Conservation (phyloP, 2,888 invertebrate species). For the Dryomyza anilis region DNA sequence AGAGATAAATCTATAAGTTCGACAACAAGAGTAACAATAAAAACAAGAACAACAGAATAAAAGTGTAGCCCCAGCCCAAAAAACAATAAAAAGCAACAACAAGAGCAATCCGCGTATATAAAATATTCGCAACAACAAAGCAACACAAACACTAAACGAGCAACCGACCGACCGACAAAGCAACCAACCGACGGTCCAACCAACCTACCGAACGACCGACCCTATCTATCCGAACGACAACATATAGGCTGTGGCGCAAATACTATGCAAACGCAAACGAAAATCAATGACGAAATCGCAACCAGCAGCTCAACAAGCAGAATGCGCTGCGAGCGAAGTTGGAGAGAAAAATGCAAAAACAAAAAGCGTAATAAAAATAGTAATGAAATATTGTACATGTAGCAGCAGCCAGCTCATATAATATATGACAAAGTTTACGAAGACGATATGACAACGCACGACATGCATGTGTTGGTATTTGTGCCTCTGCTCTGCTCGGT, state of each 20-base stretch:
- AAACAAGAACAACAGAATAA: slow-evolving; percentile 5
- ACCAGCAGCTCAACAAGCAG: slow-evolving; percentile 22
- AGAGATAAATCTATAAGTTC: background rate
- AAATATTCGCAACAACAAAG: slow-evolving; percentile 22
- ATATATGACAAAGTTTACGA: too few species aligned
- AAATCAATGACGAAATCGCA: slow-evolving; percentile 37
- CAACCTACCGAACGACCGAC: slow-evolving; percentile 4
- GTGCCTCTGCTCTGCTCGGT: too few species aligned
- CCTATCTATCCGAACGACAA: too few species aligned
- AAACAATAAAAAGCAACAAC: slow-evolving; percentile 30
- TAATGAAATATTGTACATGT: slow-evolving; percentile 19
- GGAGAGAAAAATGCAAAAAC: slow-evolving; percentile 11
- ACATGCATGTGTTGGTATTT: too few species aligned
- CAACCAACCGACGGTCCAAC: too few species aligned
- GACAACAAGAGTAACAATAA: slow-evolving; percentile 8
- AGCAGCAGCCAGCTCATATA: background rate
- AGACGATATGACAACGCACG: too few species aligned
- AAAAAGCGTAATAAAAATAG: slow-evolving; percentile 30
- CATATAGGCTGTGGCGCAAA: slow-evolving; percentile 11
- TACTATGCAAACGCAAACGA: slow-evolving; percentile 20
- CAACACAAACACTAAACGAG: too few species aligned
- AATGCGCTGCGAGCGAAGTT: slow-evolving; percentile 3
- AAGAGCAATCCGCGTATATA: slow-evolving; percentile 24
- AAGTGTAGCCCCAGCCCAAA: slow-evolving; percentile 21
- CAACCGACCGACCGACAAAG: too few species aligned